Conservation (phyloP, 2,113 vertebrate genomes). For the Sinocyclocheilus maitianheensis region DNA sequence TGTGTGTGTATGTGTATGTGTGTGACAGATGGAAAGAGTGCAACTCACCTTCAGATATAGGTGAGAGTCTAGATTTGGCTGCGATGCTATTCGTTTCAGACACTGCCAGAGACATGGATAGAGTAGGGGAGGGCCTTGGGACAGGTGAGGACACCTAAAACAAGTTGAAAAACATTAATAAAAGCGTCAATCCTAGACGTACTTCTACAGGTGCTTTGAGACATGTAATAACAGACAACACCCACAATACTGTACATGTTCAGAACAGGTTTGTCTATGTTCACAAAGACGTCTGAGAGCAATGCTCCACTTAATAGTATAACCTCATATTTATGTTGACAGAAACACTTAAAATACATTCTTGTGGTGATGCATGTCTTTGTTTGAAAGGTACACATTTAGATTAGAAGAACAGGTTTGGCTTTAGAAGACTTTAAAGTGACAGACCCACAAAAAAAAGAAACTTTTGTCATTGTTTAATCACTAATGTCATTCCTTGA, state of each 20-base stretch:
- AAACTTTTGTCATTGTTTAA: not conserved
- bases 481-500: not conserved
- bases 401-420: not conserved
- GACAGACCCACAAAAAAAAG: not conserved
- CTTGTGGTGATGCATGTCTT: not conserved
- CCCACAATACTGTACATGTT: not conserved
- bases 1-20: not conserved
- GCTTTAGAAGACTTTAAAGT: not conserved
- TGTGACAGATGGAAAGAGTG: not conserved
- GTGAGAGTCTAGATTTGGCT: conserved; percentile 63
- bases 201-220: conserved; percentile 5
- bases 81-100: conserved; percentile 13
- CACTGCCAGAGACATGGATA: conserved; percentile 28
- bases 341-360: not conserved
- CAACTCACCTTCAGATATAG: conserved; percentile 77
- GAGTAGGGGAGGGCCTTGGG: conserved; percentile 15
- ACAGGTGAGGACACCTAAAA: conserved; percentile 39
- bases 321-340: not conserved
- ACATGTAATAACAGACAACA: conserved; percentile 22
- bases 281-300: not conserved
- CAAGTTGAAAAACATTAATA: not conserved
- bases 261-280: conserved; percentile 40
- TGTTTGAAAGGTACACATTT: no score
- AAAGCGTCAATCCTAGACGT: not conserved
- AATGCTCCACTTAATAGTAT: not conserved